phyloP scores from a whole-genome alignment of 2,888 invertebrate genomes.

The Metallyticus violacea region DNA sequence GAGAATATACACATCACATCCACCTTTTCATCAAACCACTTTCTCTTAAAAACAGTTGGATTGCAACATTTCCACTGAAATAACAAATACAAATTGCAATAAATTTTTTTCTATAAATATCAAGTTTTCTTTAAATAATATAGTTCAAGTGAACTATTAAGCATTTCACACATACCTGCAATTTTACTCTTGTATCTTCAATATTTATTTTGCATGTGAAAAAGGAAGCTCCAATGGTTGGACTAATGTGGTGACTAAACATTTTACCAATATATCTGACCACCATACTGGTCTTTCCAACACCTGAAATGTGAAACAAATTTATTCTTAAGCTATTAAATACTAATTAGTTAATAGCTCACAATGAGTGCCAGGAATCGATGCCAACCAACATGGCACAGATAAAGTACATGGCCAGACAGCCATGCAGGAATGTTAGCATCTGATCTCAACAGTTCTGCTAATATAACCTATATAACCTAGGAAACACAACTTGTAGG shows the following conservation, averaged over 20 bases:
- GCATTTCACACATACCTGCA: constrained; percentile 77
- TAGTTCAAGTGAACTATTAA: too few species aligned
- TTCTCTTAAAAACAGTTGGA: too few species aligned
- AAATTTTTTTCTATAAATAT: background rate
- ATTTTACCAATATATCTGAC: constrained; percentile 76
- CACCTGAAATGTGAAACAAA: constrained; percentile 59
- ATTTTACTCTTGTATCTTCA: constrained; percentile 66
- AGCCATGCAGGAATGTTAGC: too few species aligned
- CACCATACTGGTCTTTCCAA: constrained; percentile 86
- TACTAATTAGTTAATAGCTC: background rate
- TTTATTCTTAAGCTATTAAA: background rate
- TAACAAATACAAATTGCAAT: background rate
- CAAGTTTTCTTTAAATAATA: too few species aligned
- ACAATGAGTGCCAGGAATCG: background rate
- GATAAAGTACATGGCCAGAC: too few species aligned
- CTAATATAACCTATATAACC: too few species aligned
- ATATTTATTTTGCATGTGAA: constrained; percentile 80
- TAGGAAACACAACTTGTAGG: too few species aligned
- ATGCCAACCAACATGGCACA: too few species aligned
- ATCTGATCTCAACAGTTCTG: too few species aligned
- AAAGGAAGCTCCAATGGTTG: constrained; percentile 88
- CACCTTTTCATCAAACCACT: too few species aligned
- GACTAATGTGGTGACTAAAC: constrained; percentile 70
- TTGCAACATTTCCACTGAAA: background rate
- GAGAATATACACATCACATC: too few species aligned